Conservation (phyloP, 2,113 vertebrate species). For the Neofelis nebulosa region DNA sequence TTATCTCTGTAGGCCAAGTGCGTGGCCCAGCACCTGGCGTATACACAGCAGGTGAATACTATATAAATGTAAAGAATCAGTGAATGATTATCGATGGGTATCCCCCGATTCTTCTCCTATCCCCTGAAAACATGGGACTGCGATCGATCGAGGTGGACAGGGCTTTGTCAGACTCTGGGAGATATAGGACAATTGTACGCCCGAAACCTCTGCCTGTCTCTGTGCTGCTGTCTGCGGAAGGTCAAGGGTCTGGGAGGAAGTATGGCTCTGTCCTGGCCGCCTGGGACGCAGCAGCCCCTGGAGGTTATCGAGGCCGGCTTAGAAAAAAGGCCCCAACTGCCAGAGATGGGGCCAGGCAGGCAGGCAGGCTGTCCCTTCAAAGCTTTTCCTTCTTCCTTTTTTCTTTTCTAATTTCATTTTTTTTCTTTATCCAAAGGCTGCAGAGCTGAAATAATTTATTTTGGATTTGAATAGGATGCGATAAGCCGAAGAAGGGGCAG, state of each 20-base stretch:
- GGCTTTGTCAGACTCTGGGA: not conserved
- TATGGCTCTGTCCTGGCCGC: not conserved
- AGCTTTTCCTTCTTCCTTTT: constrained; percentile 65
- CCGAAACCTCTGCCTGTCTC: not conserved
- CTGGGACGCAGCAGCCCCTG: not conserved
- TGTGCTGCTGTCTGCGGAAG: accelerated
- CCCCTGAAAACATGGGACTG: not conserved
- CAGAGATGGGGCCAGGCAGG: not conserved
- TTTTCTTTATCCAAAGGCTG: constrained; percentile 77
- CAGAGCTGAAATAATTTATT: constrained; percentile 84
- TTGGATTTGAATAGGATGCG: constrained; percentile 84
- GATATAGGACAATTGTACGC: not conserved
- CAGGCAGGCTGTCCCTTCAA: constrained; percentile 78
- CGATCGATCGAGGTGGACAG: not conserved
- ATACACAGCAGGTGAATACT: not conserved
- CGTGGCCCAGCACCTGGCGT: not conserved
- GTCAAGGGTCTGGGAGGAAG: not conserved
- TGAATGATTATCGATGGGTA: not conserved
- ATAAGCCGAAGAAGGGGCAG: constrained; percentile 80
- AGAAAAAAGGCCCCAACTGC: not conserved
- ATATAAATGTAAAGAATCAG: not conserved
- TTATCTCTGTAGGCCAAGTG: not conserved
- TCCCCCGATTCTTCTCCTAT: not conserved
- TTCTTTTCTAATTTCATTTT: constrained; percentile 79
- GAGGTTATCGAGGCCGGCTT: constrained; percentile 26